Percentiles rank a stretch among this genome's conserved stretches.
phyloP scores from a whole-genome alignment of 23 tunicate species.

The Phallusia fumigata region DNA sequence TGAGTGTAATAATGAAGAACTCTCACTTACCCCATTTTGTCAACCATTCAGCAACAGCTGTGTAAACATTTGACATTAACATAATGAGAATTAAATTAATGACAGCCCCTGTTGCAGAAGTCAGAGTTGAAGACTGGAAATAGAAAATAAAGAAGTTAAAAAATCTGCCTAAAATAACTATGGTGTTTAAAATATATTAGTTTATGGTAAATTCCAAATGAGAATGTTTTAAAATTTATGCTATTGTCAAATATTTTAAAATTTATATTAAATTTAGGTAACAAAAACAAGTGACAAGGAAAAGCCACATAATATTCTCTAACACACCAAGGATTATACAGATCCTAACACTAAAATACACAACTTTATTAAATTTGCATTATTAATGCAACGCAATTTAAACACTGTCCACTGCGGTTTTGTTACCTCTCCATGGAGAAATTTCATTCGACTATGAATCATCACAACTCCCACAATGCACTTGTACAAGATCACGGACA shows the following conservation, averaged over 20 bases:
- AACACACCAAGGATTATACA: too few species aligned
- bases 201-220: too few species aligned
- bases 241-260: too few species aligned
- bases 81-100: conserved; percentile 73
- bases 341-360: neutral
- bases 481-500: conserved; percentile 79
- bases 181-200: too few species aligned
- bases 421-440: conserved; percentile 52
- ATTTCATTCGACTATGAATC: conserved; percentile 44
- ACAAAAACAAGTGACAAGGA: too few species aligned
- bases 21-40: conserved; percentile 80
- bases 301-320: too few species aligned
- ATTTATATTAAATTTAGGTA: too few species aligned
- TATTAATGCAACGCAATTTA: too few species aligned
- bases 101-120: conserved; percentile 70
- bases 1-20: neutral
- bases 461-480: conserved; percentile 59
- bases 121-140: conserved; percentile 13
- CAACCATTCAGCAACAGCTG: conserved; percentile 76
- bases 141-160: neutral
- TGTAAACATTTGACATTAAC: conserved; percentile 92
- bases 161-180: too few species aligned
- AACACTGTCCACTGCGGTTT: neutral
- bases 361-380: too few species aligned
- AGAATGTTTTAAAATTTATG: too few species aligned